A percentile compares a stretch with the other conserved stretches of the same genome.
These are phyloP conservation scores for Echinops telfairi DNA, from an alignment of 2,113 vertebrate species.

Conservation along the genomic window DNA sequence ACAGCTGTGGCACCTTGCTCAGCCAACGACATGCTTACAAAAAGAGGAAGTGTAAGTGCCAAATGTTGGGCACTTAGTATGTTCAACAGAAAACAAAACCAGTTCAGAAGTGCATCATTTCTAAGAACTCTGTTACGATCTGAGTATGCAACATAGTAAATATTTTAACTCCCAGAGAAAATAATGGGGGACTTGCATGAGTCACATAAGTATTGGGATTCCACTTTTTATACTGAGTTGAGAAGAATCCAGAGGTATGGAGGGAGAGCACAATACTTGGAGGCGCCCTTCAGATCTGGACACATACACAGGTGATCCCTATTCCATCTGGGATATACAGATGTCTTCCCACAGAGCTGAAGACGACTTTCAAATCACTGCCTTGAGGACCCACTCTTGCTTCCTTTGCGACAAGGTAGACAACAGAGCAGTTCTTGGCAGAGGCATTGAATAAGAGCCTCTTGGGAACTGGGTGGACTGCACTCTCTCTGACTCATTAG, in stretches of 20 bases:
- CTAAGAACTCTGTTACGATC: neutral
- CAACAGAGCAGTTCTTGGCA: no score
- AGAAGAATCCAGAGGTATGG: no score
- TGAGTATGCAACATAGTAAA: rapidly evolving
- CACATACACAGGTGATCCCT: neutral
- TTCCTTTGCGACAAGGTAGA: neutral
- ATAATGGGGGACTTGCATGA: neutral
- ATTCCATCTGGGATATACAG: rapidly evolving
- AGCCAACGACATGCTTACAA: neutral
- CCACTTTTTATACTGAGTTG: neutral
- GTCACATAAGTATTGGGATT: no score
- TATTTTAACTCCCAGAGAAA: neutral
- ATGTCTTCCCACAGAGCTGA: neutral
- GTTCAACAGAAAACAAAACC: neutral
- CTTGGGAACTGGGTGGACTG: neutral
- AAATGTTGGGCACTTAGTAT: neutral
- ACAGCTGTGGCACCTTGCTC: neutral
- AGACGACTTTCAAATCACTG: neutral
- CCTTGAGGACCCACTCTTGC: neutral
- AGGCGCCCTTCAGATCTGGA: neutral
- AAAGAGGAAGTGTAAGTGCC: neutral
- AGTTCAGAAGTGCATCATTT: neutral
- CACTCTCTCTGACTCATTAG: neutral
- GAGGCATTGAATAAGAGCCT: neutral
- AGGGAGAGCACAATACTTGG: rapidly evolving